Percentiles rank a stretch among this genome's conserved stretches.
Conservation (phyloP, 2,888 invertebrate genomes). For the Meganola albula region DNA sequence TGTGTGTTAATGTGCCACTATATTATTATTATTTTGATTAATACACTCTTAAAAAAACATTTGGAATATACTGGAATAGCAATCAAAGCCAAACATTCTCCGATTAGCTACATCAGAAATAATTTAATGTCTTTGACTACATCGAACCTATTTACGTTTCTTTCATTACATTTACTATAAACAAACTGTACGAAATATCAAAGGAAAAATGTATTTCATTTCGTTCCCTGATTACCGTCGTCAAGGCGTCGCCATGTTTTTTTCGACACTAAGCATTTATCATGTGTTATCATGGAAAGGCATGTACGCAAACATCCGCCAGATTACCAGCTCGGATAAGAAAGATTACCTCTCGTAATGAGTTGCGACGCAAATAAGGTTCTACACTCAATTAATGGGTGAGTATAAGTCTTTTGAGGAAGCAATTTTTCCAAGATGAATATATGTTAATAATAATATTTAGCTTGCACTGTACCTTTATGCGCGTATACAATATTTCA, state of each 20-base stretch:
- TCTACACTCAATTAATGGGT: neutral
- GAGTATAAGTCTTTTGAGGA: neutral
- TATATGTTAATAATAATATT: too few relatives aligned
- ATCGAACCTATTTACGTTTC: too few relatives aligned
- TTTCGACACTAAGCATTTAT: conserved; percentile 35
- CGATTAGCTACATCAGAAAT: too few relatives aligned
- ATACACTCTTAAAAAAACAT: too few relatives aligned
- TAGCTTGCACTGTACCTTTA: too few relatives aligned
- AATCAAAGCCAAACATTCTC: too few relatives aligned
- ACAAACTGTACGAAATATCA: conserved; percentile 10
- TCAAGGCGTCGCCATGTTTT: conserved; percentile 23
- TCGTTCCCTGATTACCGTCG: conserved; percentile 33
- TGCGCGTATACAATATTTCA: too few relatives aligned
- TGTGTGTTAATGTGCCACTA: too few relatives aligned
- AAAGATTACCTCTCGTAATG: conserved; percentile 29
- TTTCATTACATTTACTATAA: conserved; percentile 11
- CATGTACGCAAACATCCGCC: conserved; percentile 28
- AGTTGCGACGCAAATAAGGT: conserved; percentile 16
- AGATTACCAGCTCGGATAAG: conserved; percentile 27
- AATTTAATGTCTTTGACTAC: too few relatives aligned
- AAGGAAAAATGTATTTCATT: conserved; percentile 11
- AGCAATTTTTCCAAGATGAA: too few relatives aligned
- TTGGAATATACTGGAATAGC: too few relatives aligned
- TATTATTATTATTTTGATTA: too few relatives aligned
- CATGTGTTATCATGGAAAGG: conserved; percentile 28